A percentile compares a stretch with the other conserved stretches of the same genome.
phyloP scores from a whole-genome alignment of 2,888 invertebrate species.

The Calliphora vomitoria region DNA sequence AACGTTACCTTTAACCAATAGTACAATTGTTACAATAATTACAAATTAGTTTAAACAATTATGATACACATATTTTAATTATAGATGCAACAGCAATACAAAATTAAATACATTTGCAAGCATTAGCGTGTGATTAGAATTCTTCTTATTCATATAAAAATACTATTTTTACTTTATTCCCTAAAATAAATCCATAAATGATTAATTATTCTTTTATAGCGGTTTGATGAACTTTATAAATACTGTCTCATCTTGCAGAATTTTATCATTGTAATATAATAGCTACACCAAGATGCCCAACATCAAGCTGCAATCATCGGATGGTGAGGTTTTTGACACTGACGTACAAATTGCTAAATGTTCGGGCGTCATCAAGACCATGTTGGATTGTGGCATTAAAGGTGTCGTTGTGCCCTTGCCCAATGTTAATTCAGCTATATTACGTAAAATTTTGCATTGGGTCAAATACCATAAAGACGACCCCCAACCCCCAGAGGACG shows the following conservation, averaged over 20 bases:
- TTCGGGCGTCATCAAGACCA: conserved; percentile 98
- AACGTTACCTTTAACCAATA: too few relatives aligned
- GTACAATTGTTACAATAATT: too few relatives aligned
- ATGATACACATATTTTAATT: background rate
- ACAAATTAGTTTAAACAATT: background rate
- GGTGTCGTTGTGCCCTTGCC: conserved; percentile 97
- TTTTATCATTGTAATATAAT: conserved; percentile 64
- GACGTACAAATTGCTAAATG: conserved; percentile 99
- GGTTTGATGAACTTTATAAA: background rate
- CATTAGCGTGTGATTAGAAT: conserved; percentile 56
- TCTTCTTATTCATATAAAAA: too few relatives aligned
- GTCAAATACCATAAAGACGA: conserved; percentile 98
- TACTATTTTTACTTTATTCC: conserved; percentile 27
- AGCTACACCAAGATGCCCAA: conserved; percentile 90
- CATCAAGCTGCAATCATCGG: conserved; percentile 97
- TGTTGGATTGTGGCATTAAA: conserved; percentile 97
- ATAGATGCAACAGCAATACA: background rate
- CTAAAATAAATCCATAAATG: background rate
- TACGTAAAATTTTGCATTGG: conserved; percentile 97
- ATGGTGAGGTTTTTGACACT: conserved; percentile 97
- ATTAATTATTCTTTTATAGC: too few relatives aligned
- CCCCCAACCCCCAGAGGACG: conserved; percentile 97
- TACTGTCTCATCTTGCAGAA: conserved; percentile 27
- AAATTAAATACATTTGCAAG: background rate
- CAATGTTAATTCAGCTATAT: conserved; percentile 98